Base-by-base conservation (phyloP, 2,888 invertebrate genomes). In the Acrocyrtus sp. region DNA sequence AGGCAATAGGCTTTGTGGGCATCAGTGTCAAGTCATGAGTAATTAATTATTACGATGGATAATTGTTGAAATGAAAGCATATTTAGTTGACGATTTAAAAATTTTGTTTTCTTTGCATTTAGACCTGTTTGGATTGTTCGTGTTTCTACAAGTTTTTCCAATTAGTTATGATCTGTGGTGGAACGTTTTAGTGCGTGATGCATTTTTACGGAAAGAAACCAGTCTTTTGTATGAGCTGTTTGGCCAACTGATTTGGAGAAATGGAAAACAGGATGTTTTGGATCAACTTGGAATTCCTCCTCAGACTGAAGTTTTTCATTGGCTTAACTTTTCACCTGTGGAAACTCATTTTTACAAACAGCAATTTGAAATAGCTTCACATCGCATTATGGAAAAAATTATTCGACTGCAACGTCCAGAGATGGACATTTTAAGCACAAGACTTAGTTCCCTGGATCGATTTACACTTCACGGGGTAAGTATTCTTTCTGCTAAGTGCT, bases 21-120 rank as follows among this genome's bases (percentile, higher is more conserved):
- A 91, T 84, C 87, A 90, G 53, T 93, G 93, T 93, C 89, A 89
- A 15, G 87, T 90, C 0, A 92, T 92, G 3, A 93, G 93, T n/a
- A n/a, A n/a, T n/a, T n/a, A n/a, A n/a, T n/a, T n/a, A n/a, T n/a
- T n/a, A n/a, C n/a, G n/a, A n/a, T n/a, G n/a, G n/a, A n/a, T n/a
- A n/a, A n/a, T n/a, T n/a, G n/a, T n/a, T n/a, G n/a, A n/a, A n/a
- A n/a, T n/a, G n/a, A n/a, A n/a, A n/a, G n/a, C n/a, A n/a, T n/a
- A n/a, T n/a, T n/a, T n/a, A n/a, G n/a, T n/a, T n/a, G n/a, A 47
- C 3, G 24, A 24, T 53, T 47, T 19, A 27, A 58, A 3, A 24
- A 21, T 2, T 57, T 2, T n/a, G n/a, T 26, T 57, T 57, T 56
- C 21, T 47, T 48, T 50, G 54, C 21, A 62, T 65, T 10, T 56